Base-by-base conservation (phyloP, 2,888 invertebrate genomes). In the Polietes domitor region DNA sequence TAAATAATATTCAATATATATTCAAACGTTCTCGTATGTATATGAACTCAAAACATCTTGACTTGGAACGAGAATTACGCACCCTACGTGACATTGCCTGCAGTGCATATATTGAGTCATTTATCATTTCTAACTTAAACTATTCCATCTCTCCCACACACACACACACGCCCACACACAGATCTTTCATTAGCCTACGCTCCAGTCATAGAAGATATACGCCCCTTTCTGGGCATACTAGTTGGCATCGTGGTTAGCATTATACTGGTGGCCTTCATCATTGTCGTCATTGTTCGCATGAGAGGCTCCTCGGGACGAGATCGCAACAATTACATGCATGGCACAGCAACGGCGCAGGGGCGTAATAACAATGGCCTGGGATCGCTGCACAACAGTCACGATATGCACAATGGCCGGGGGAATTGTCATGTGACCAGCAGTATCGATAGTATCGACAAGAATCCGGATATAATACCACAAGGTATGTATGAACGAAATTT, bases 191-290 rank as follows among this genome's bases (percentile, higher is more conserved):
- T 90, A 80, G 91, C 93, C 71, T 93, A 93, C 87, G 93, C 89
- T 61, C 92, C 92, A 80, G 92, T 92, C 80, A 93, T 93, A 85
- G 93, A 93, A 88, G 93, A 93, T 87, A 93, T 94, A 89, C 93
- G 93, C 86, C 93, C 93, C 77, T 93, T 94, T 87, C 89, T 94
- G 76, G 93, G 93, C 71, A 93, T 93, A 50, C 89, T 94, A 86
- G 92, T 93, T 70, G 93, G 93, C 75, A 92, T 93, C 86, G 93
- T 93, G 77, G 93, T 93, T 80, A 93, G 93, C 74, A 92, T 94
- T 80, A 92, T 94, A 75, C 89, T 94, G 82, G 93, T 93, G 81
- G 93, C 93, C 19, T 90, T 93, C 86, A 90, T 92, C 87, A 92
- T 92, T 87, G 93, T 94, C 74, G 91, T 94, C 70, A 92, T 94